Conservation (phyloP, 1,140 invertebrate species). For the Drosophila hydei region DNA sequence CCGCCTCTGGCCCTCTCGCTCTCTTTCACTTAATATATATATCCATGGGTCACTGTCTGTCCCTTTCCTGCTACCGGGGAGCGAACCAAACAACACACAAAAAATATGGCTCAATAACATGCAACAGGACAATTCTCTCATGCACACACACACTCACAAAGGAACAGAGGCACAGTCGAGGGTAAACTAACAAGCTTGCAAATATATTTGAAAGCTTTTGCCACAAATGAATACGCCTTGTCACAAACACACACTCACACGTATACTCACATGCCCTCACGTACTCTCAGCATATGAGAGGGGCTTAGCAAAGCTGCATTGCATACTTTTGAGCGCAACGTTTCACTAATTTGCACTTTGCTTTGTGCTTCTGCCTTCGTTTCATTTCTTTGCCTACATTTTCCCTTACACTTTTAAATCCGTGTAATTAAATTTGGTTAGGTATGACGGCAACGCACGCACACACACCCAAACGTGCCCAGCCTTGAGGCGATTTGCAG, state of each 20-base stretch:
- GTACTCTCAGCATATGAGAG: background rate
- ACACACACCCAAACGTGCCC: slow-evolving; percentile 17
- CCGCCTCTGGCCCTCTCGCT: background rate
- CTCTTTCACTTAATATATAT: background rate
- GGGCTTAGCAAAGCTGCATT: slow-evolving; percentile 28
- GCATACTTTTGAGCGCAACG: slow-evolving; percentile 61
- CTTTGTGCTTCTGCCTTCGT: slow-evolving; percentile 49
- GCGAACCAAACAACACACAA: slow-evolving; percentile 62
- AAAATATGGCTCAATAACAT: slow-evolving; percentile 80
- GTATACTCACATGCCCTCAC: slow-evolving; percentile 9
- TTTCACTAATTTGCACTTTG: slow-evolving; percentile 79
- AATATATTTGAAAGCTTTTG: slow-evolving; percentile 79
- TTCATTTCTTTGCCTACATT: slow-evolving; percentile 17
- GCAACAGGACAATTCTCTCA: slow-evolving; percentile 66
- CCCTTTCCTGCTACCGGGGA: slow-evolving; percentile 37
- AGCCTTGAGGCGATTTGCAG: slow-evolving; percentile 45
- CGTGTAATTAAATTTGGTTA: slow-evolving; percentile 73
- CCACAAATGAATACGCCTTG: slow-evolving; percentile 72
- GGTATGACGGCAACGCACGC: slow-evolving; percentile 21
- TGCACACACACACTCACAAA: slow-evolving; percentile 30
- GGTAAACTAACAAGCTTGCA: slow-evolving; percentile 77
- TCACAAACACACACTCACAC: slow-evolving; percentile 19
- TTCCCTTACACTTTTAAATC: slow-evolving; percentile 73
- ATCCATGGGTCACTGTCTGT: background rate
- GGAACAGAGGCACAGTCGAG: slow-evolving; percentile 33